A percentile compares a stretch with the other conserved stretches of the same genome.
Conservation (phyloP, 2,888 invertebrate species). For the Parnassius glacialis region DNA sequence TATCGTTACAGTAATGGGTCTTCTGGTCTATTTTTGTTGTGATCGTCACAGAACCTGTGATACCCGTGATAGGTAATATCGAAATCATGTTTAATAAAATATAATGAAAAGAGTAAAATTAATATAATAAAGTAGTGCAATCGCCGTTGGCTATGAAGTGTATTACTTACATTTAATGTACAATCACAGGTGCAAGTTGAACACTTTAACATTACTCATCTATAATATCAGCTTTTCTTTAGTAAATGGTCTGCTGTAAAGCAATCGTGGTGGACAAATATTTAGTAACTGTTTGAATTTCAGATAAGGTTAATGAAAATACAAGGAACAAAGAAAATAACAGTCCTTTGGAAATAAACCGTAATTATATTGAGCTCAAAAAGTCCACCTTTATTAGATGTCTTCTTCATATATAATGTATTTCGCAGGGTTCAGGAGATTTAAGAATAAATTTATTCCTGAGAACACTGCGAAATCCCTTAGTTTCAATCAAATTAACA, state of each 20-base stretch:
- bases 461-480: too few relatives aligned
- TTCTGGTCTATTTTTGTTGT: neutral
- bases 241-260: slow-evolving; percentile 11
- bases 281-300: slow-evolving; percentile 22
- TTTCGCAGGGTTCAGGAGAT: neutral
- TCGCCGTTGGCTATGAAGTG: too few relatives aligned
- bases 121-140: too few relatives aligned
- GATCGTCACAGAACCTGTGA: too few relatives aligned
- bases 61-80: too few relatives aligned
- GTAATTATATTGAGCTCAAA: slow-evolving; percentile 22
- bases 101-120: too few relatives aligned
- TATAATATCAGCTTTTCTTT: neutral
- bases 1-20: slow-evolving; percentile 6
- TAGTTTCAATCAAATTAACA: too few relatives aligned
- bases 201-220: too few relatives aligned
- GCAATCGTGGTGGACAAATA: slow-evolving; percentile 12
- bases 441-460: neutral
- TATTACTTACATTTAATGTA: too few relatives aligned
- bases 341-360: neutral
- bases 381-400: slow-evolving; percentile 16
- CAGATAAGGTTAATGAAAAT: slow-evolving; percentile 15
- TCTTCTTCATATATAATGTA: slow-evolving; percentile 21
- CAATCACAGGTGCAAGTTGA: too few relatives aligned
- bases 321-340: slow-evolving; percentile 6
- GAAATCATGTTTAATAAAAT: too few relatives aligned